These are phyloP conservation scores for Porphyrio hochstetteri DNA, from an alignment of 2,113 vertebrate species.

Conservation along the genomic window DNA sequence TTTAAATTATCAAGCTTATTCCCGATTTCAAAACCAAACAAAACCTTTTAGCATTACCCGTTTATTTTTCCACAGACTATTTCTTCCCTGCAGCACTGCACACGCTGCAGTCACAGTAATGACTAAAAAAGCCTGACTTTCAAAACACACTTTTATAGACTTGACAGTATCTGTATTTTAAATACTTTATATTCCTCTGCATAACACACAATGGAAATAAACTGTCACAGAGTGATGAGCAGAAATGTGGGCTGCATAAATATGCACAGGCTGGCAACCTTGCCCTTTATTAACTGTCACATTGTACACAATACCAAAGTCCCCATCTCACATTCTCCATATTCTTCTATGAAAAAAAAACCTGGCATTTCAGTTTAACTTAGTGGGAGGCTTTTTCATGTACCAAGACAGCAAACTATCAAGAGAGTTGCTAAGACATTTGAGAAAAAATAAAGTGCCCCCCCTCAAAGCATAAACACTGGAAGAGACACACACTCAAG, in stretches of 20 bases:
- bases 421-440: neutral
- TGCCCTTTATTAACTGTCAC: neutral
- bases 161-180: neutral
- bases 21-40: neutral
- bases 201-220: neutral
- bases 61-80: too few relatives aligned
- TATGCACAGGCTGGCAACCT: neutral
- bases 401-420: neutral
- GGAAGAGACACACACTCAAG: neutral
- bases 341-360: too few relatives aligned
- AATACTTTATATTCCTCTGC: neutral
- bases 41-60: neutral
- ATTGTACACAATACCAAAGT: neutral
- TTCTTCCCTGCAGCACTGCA: neutral
- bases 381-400: neutral
- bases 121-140: neutral
- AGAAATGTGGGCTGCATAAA: neutral
- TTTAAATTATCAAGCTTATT: neutral
- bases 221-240: neutral
- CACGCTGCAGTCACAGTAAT: neutral
- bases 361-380: too few relatives aligned
- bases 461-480: rapidly evolving
- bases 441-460: neutral
- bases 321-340: neutral
- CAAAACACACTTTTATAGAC: neutral